Conservation (phyloP, 2,113 vertebrate genomes). For the Amphiprion ocellaris region DNA sequence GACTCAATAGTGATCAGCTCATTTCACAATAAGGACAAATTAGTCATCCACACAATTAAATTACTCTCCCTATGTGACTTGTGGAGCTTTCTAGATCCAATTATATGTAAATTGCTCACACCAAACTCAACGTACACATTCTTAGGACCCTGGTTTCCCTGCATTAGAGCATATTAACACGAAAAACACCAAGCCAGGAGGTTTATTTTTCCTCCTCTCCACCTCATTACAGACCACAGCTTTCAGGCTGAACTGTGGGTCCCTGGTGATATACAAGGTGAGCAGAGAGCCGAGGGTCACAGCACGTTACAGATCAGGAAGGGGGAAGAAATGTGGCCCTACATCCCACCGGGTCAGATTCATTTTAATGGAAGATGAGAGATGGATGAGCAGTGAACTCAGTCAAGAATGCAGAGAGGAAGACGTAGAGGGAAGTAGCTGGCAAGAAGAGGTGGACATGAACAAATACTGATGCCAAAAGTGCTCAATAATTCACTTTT, state of each 20-base stretch:
- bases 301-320: slow-evolving; percentile 35
- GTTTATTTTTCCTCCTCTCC: slow-evolving; percentile 71
- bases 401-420: slow-evolving; percentile 19
- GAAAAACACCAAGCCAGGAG: slow-evolving; percentile 46
- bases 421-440: neutral
- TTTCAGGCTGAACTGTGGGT: slow-evolving; percentile 66
- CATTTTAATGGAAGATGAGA: slow-evolving; percentile 36
- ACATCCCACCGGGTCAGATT: slow-evolving; percentile 23
- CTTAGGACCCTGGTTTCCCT: slow-evolving; percentile 51
- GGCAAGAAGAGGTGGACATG: neutral
- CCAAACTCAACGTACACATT: slow-evolving; percentile 17
- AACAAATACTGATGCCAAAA: neutral
- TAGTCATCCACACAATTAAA: slow-evolving; percentile 13
- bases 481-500: neutral
- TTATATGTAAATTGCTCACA: slow-evolving; percentile 49
- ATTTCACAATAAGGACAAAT: slow-evolving; percentile 19
- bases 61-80: slow-evolving; percentile 13
- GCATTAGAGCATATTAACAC: slow-evolving; percentile 47
- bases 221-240: slow-evolving; percentile 68
- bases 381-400: slow-evolving; percentile 31
- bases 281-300: slow-evolving; percentile 27
- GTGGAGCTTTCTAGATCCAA: slow-evolving; percentile 34
- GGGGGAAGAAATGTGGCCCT: slow-evolving; percentile 40
- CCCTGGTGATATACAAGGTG: slow-evolving; percentile 78
- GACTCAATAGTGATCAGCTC: neutral